These are phyloP conservation scores for Microctenopoma steveboyesi DNA, from an alignment of 2,797 vertebrate species.

Conservation along the genomic window DNA sequence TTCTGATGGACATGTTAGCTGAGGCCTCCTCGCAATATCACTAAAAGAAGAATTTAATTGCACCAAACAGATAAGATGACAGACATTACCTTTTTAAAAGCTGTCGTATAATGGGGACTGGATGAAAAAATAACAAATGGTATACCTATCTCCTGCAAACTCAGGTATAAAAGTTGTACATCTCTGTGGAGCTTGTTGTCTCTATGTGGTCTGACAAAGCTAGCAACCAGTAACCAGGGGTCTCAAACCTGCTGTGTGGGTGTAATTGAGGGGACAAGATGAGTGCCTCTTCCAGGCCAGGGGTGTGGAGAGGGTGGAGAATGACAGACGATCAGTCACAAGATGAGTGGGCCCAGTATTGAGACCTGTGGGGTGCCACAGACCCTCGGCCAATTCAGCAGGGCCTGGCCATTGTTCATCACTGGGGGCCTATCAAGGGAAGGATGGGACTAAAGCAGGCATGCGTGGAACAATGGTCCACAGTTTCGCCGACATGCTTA, in stretches of 20 bases:
- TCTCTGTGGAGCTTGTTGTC: constrained; percentile 34
- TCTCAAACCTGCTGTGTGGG: constrained; percentile 64
- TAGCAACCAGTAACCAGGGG: constrained; percentile 50
- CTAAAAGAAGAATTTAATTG: constrained; percentile 81
- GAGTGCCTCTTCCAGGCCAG: constrained; percentile 75
- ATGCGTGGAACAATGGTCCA: constrained; percentile 82
- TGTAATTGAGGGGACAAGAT: constrained; percentile 72
- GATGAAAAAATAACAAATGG: constrained; percentile 63
- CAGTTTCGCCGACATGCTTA: constrained; percentile 84
- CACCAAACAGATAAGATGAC: constrained; percentile 81
- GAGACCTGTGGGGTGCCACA: constrained; percentile 78
- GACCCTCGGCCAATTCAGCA: constrained; percentile 67
- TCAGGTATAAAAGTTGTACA: constrained; percentile 60
- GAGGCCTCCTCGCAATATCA: constrained; percentile 69
- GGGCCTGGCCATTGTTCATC: constrained; percentile 81
- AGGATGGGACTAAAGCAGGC: constrained; percentile 84
- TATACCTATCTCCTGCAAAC: constrained; percentile 60
- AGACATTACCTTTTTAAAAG: constrained; percentile 80
- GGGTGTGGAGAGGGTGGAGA: constrained; percentile 73
- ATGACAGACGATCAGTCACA: constrained; percentile 80
- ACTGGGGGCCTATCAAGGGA: constrained; percentile 78
- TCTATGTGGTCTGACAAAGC: constrained; percentile 46
- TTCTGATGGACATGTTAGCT: constrained; percentile 74
- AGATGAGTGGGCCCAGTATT: constrained; percentile 80
- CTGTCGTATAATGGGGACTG: constrained; percentile 72